A percentile compares a stretch with the other conserved stretches of the same genome.
phyloP scores from a whole-genome alignment of 2,113 vertebrate species.

The Neoarius graeffei region DNA sequence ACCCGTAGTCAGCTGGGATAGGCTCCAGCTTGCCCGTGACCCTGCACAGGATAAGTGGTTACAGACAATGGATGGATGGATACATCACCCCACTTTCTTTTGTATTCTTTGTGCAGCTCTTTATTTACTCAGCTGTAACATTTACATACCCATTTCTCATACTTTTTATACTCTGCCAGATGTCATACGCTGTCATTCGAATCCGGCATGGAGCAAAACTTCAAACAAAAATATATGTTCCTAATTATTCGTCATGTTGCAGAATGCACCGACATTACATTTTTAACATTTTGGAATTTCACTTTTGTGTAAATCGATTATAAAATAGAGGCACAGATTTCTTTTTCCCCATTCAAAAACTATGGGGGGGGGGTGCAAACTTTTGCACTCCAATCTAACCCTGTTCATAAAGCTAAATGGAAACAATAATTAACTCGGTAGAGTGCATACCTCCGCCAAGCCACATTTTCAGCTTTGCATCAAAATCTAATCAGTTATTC shows the following conservation, averaged over 20 bases:
- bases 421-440: too few relatives aligned
- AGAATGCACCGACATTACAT: background rate
- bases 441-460: too few relatives aligned
- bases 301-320: background rate
- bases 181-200: background rate
- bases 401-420: background rate
- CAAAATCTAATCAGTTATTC: too few relatives aligned
- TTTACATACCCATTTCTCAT: background rate
- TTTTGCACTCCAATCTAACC: background rate
- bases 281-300: background rate
- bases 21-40: too few relatives aligned
- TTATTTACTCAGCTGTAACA: background rate
- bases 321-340: background rate
- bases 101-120: background rate
- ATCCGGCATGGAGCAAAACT: background rate
- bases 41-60: too few relatives aligned
- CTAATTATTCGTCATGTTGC: background rate
- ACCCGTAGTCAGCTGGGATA: too few relatives aligned
- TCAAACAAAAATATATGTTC: background rate
- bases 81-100: background rate
- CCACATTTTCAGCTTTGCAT: too few relatives aligned
- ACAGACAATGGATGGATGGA: too few relatives aligned
- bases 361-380: background rate
- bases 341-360: background rate
- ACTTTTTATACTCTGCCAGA: background rate